Base-by-base conservation (phyloP, 2,113 vertebrate genomes). In the Formicarius rufipectus region DNA sequence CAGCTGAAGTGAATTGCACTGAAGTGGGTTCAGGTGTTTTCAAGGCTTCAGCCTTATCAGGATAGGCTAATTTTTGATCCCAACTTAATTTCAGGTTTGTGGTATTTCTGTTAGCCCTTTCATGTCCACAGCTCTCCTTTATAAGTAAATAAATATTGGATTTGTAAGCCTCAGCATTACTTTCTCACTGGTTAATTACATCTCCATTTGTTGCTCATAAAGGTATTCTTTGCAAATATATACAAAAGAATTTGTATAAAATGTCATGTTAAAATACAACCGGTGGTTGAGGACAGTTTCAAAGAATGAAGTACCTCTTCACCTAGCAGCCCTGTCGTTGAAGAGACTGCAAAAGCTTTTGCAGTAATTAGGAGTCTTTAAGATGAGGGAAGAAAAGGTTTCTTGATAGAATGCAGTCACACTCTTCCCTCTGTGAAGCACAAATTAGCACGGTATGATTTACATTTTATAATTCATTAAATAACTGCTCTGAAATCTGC, bases 401-500 rank as follows among this genome's bases (percentile, higher is more conserved):
- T 77, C 59, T 83, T 0, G 0, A 27, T 8, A 50, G 16, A 71
- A 15, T 0, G 1, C 59, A 86, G 68, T 33, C 13, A 42, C 42
- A 44, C 7, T 66, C 52, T 3, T 4, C 64, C 2, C 67, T 76
- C 58, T 76, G 23, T 79, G 78, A 87, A 87, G 66, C 40, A 69
- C 22, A 33, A 45, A 22, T 72, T 49, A 45, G 40, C 62, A n/a
- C 0, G 2, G 27, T 71, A 47, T 85, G 71, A 40, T 12, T 89
- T 93, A 30, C 15, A 42, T 62, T 88, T 85, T 79, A 35, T 76
- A 87, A 93, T 80, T 90, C 4, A 40, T 83, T 49, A 69, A 93
- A 92, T 90, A 92, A 71, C 11, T 74, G 53, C 30, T 76, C 88
- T 83, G 67, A 91, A 84, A 86, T 80, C 28, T 45, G 28, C 58